These are phyloP conservation scores for Phataginus tetradactyla DNA, from an alignment of 2,797 vertebrate species.

Conservation along the genomic window DNA sequence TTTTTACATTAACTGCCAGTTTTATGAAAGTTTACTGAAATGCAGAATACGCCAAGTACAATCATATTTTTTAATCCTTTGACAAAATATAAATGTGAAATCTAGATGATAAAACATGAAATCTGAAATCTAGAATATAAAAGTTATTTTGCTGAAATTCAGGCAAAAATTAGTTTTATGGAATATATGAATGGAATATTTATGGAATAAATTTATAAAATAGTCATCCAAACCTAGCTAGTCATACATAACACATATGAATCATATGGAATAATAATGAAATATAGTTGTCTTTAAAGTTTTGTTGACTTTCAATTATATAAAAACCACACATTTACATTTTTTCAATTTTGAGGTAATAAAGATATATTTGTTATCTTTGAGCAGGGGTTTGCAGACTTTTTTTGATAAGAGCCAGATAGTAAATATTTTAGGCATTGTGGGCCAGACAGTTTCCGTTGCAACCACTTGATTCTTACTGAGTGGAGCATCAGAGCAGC, in stretches of 20 bases:
- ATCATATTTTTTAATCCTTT: neutral
- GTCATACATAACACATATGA: neutral
- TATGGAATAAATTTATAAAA: neutral
- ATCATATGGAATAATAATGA: neutral
- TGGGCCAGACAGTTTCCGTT: neutral
- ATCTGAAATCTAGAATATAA: neutral
- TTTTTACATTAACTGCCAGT: neutral
- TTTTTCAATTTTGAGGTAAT: neutral
- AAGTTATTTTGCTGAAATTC: neutral
- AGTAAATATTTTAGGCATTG: neutral
- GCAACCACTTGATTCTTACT: neutral
- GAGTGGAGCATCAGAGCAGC: neutral
- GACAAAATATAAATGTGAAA: neutral
- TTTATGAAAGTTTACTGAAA: neutral
- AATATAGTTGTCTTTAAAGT: neutral
- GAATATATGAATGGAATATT: neutral
- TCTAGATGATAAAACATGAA: neutral
- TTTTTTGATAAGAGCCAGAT: neutral
- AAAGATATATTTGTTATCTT: neutral
- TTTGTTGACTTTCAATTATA: neutral
- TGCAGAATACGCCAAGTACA: neutral
- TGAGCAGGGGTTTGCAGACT: neutral
- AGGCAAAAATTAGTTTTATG: neutral
- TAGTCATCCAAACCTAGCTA: neutral
- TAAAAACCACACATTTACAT: neutral